A percentile compares a stretch with the other conserved stretches of the same genome.
Conservation (phyloP, 2,113 vertebrate species). For the Syrmaticus mikado region DNA sequence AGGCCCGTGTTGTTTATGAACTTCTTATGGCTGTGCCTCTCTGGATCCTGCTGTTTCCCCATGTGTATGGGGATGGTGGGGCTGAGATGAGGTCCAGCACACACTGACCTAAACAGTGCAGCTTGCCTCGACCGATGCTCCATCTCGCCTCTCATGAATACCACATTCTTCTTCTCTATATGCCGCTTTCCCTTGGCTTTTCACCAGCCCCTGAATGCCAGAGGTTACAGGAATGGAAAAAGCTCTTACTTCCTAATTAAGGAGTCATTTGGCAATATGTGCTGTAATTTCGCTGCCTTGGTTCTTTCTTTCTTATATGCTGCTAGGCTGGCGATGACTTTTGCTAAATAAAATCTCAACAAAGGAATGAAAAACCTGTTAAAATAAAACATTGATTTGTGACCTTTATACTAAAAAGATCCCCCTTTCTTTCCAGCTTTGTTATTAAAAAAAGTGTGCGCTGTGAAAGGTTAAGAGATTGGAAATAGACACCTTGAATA, state of each 20-base stretch:
- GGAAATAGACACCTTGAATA: background rate
- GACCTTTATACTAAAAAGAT: conserved; percentile 21
- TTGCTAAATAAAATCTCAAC: background rate
- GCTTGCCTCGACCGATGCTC: conserved; percentile 30
- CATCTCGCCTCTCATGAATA: background rate
- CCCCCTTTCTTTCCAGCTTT: background rate
- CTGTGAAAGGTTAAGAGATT: conserved; percentile 9
- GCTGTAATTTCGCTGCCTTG: background rate
- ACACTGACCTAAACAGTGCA: background rate
- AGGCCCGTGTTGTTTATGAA: background rate
- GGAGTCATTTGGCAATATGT: background rate
- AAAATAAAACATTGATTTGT: conserved; percentile 9
- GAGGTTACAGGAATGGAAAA: background rate
- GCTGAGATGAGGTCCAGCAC: background rate
- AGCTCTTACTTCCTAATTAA: conserved; percentile 5
- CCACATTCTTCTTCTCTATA: background rate
- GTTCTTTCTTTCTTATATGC: background rate
- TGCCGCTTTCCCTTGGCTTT: background rate
- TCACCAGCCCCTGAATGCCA: conserved; percentile 17
- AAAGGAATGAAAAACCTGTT: background rate
- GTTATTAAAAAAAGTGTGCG: background rate
- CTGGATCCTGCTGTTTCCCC: background rate
- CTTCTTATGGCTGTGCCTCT: background rate
- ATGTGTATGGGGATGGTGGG: fast-evolving
- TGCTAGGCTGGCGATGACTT: background rate